Evolutionary conservation across 2,888 invertebrate species (phyloP).

Genomic region (Idaea dimidiata): DNA sequence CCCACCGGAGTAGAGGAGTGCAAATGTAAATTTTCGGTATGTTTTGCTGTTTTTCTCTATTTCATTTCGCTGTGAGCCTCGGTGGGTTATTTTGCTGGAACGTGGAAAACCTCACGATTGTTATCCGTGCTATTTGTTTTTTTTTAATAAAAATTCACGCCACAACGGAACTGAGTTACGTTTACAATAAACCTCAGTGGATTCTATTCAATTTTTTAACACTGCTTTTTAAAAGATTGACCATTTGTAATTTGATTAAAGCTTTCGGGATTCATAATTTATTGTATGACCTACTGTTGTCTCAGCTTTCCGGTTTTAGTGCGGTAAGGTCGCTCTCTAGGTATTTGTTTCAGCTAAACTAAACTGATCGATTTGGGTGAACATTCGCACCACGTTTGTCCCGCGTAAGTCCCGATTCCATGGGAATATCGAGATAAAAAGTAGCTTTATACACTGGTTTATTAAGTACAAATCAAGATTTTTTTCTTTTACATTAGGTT

Average conservation of each 20-base stretch:
- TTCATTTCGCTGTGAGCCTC: slow-evolving; percentile 18
- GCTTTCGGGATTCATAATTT: not conserved
- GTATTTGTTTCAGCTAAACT: no score
- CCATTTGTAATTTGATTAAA: not conserved
- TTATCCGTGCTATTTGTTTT: slow-evolving; percentile 31
- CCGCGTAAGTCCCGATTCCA: no score
- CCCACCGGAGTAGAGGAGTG: slow-evolving; percentile 18
- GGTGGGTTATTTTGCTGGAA: slow-evolving; percentile 15
- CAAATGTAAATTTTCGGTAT: slow-evolving; percentile 28
- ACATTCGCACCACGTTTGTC: no score
- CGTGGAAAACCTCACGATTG: slow-evolving; percentile 11
- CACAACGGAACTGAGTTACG: slow-evolving; percentile 30
- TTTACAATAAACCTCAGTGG: slow-evolving; percentile 21
- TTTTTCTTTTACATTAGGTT: no score
- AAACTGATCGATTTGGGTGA: no score
- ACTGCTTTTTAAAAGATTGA: not conserved
- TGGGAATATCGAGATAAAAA: no score
- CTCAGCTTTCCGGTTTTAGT: no score
- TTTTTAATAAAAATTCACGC: slow-evolving; percentile 41
- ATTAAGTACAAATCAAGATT: no score
- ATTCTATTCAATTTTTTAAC: not conserved
- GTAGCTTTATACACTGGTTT: no score
- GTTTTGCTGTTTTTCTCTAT: slow-evolving; percentile 23
- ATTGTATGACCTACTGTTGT: no score
- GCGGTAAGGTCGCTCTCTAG: no score